Base-by-base conservation (phyloP, 2,888 invertebrate genomes). In the Pristionchus mayeri region DNA sequence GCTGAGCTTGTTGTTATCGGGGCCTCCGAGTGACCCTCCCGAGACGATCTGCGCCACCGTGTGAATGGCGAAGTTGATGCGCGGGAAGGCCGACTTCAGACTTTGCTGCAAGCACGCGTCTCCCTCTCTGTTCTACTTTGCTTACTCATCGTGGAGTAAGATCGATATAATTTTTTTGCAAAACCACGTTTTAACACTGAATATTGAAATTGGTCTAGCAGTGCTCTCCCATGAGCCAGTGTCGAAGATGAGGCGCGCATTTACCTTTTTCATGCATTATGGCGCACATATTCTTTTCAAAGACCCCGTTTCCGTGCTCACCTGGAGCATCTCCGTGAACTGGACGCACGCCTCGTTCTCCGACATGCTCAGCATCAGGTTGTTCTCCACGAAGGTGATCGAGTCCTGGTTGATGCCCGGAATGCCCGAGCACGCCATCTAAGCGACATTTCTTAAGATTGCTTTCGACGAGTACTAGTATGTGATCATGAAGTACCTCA, bases 61-160 rank as follows among this genome's bases (percentile, higher is more conserved):
- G 94, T 99, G 99, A 80, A 98, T 94, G 94, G 99, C 98, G 94
- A 99, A 99, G 94, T 99, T 99, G 91, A 98, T 96, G 87, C 98
- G 98, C 0, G 98, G 98, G 50, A 90, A 92, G 18, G 87, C 57
- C 78, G 89, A 91, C 37, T 86, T 85, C 75, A 92, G 80, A 2
- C 87, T 88, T 52, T 86, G 85, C 82, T 71, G 71, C 40, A 71
- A 44, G 11, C 1, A 27, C 6, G 27, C 18, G 2, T 34, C 27
- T 27, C 11, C n/a, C 3, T 21, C 27, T 60, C 60, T 27, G 11
- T n/a, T n/a, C n/a, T n/a, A n/a, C n/a, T n/a, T n/a, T n/a, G n/a
- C n/a, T n/a, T n/a, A n/a, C n/a, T n/a, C n/a, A n/a, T n/a, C n/a
- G n/a, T n/a, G 27, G 11, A 13, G 24, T 24, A 2, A 3, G 11